phyloP scores from a whole-genome alignment of 1,140 invertebrate genomes.

The Drosophila ohnishii region DNA sequence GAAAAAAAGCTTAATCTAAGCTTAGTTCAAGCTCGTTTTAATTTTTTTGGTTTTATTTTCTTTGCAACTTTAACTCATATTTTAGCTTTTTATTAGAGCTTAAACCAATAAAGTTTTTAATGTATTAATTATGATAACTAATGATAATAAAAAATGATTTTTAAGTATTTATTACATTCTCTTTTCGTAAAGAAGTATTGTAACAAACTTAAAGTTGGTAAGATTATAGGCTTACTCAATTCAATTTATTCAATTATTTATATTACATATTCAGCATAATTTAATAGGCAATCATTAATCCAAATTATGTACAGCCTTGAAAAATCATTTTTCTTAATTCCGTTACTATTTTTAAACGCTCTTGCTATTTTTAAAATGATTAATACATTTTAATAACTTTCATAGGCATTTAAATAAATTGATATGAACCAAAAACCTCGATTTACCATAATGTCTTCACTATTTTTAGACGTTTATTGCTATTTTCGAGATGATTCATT shows the following conservation, averaged over 20 bases:
- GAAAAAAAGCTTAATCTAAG: neutral
- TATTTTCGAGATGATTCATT: conserved; percentile 15
- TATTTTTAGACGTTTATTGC: conserved; percentile 19
- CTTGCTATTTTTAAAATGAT: conserved; percentile 7
- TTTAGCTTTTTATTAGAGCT: conserved; percentile 13
- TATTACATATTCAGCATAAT: neutral
- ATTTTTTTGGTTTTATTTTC: neutral
- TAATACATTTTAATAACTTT: neutral
- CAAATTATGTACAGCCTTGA: neutral
- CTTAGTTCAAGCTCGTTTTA: neutral
- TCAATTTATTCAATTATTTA: neutral
- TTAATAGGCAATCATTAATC: neutral
- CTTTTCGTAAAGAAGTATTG: neutral
- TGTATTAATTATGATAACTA: conserved; percentile 1
- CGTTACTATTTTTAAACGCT: conserved; percentile 3
- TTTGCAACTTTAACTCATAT: neutral
- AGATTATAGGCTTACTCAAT: neutral
- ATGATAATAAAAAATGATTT: conserved; percentile 9
- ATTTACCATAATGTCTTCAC: conserved; percentile 13
- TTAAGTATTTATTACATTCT: neutral
- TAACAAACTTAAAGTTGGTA: neutral
- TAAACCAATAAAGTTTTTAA: conserved; percentile 1
- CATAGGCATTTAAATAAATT: conserved; percentile 1
- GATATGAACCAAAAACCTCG: conserved; percentile 16
- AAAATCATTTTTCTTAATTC: neutral